These are phyloP conservation scores for Brienomyrus brachyistius DNA, from an alignment of 2,113 vertebrate species.

Conservation along the genomic window DNA sequence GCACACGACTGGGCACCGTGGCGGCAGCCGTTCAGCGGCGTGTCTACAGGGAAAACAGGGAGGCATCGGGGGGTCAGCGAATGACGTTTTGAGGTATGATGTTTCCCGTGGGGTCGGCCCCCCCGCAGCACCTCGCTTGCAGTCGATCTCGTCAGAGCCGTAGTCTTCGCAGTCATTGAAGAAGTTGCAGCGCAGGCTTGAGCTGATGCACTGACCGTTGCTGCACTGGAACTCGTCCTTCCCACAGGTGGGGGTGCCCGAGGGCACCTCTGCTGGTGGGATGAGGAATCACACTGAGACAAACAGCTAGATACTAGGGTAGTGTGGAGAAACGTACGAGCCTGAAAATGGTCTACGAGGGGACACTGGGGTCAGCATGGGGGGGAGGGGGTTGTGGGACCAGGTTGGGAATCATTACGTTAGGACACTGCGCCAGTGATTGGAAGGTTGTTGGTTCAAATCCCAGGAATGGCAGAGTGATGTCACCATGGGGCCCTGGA, in stretches of 20 bases:
- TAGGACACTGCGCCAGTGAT: not conserved
- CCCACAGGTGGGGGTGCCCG: slow-evolving; percentile 62
- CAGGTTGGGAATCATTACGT: not conserved
- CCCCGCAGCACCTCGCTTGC: slow-evolving; percentile 49
- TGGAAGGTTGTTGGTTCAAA: not conserved
- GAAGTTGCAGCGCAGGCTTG: slow-evolving; percentile 80
- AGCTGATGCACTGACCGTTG: slow-evolving; percentile 77
- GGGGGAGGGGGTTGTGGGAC: not conserved
- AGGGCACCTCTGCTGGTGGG: slow-evolving; percentile 36
- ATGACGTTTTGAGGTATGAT: not conserved
- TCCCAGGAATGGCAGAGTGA: not conserved
- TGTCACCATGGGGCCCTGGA: not conserved
- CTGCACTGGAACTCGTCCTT: slow-evolving; percentile 82
- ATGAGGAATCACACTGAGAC: not conserved
- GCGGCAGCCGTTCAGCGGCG: slow-evolving; percentile 73
- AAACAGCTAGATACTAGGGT: not conserved
- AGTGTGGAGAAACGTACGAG: not conserved
- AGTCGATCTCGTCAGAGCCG: slow-evolving; percentile 76
- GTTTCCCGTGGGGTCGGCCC: not conserved
- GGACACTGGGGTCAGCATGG: not conserved
- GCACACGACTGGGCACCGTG: slow-evolving; percentile 79
- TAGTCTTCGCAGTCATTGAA: slow-evolving; percentile 92
- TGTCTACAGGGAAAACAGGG: slow-evolving; percentile 53
- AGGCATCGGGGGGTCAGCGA: not conserved
- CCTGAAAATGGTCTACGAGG: not conserved